Conservation (phyloP, 2,113 vertebrate genomes). For the Pseudois nayaur region DNA sequence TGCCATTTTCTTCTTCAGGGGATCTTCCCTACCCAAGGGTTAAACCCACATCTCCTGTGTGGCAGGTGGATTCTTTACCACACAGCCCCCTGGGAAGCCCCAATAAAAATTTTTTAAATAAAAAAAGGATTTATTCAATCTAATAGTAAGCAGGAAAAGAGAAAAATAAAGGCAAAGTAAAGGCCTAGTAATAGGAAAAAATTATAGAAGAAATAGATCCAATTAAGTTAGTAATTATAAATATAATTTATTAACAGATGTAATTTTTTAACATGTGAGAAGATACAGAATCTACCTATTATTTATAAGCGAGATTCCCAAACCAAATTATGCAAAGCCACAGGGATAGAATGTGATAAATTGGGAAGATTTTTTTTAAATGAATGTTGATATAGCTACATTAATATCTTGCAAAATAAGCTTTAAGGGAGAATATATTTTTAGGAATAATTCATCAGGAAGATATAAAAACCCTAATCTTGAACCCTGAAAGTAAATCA, state of each 20-base stretch:
- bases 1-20: not conserved
- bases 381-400: not conserved
- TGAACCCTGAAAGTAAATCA: not conserved
- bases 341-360: not conserved
- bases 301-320: not conserved
- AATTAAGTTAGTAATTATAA: conserved; percentile 4
- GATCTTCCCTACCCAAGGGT: not conserved
- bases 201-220: not conserved
- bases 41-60: not conserved
- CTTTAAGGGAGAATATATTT: not conserved
- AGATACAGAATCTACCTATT: not conserved
- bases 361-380: not conserved
- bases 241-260: not conserved
- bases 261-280: conserved; percentile 3
- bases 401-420: not conserved
- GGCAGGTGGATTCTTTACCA: not conserved
- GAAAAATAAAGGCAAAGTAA: not conserved
- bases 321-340: not conserved
- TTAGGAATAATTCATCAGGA: not conserved
- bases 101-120: not conserved
- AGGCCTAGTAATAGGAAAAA: not conserved
- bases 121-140: not conserved
- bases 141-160: not conserved
- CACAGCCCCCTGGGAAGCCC: not conserved
- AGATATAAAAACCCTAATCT: not conserved